These are phyloP conservation scores for Coelopa frigida DNA, from an alignment of 1,140 invertebrate species.

Conservation along the genomic window DNA sequence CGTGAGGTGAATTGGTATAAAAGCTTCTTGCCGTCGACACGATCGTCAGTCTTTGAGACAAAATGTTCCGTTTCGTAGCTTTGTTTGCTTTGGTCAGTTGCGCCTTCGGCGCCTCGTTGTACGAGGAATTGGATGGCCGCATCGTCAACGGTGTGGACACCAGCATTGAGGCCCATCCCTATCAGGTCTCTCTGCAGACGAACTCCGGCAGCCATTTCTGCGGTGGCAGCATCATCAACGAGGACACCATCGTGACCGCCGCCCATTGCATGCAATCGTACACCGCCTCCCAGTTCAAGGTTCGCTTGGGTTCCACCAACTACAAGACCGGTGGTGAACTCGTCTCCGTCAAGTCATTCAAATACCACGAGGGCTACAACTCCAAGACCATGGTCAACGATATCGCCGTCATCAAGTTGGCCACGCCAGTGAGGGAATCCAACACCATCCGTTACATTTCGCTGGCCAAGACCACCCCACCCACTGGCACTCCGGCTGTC, in stretches of 20 bases:
- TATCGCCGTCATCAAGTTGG: constrained; percentile 35
- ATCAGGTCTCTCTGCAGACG: constrained; percentile 22
- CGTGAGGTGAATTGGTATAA: constrained; percentile 5
- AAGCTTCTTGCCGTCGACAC: constrained; percentile 2
- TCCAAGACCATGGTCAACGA: constrained; percentile 34
- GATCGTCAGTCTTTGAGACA: constrained; percentile 4
- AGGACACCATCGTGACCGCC: constrained; percentile 6
- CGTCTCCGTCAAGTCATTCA: constrained; percentile 1
- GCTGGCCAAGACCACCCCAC: constrained; percentile 16
- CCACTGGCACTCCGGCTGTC: constrained; percentile 17
- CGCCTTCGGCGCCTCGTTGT: constrained; percentile 2
- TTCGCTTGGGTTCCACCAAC: constrained; percentile 7
- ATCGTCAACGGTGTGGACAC: constrained; percentile 26
- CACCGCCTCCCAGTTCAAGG: not conserved
- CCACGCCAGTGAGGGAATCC: constrained; percentile 19
- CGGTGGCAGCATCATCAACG: constrained; percentile 51
- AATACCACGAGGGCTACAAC: constrained; percentile 3
- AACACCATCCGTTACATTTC: constrained; percentile 14
- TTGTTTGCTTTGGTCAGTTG: constrained; percentile 10
- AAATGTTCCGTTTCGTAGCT: constrained; percentile 19
- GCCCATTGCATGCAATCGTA: constrained; percentile 17
- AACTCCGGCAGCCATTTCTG: constrained; percentile 44
- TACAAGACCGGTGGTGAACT: constrained; percentile 4
- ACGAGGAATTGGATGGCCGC: constrained; percentile 20
- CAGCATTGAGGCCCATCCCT: constrained; percentile 20